These are phyloP conservation scores for Spicauda simplicius DNA, from an alignment of 2,888 invertebrate species.

Conservation along the genomic window DNA sequence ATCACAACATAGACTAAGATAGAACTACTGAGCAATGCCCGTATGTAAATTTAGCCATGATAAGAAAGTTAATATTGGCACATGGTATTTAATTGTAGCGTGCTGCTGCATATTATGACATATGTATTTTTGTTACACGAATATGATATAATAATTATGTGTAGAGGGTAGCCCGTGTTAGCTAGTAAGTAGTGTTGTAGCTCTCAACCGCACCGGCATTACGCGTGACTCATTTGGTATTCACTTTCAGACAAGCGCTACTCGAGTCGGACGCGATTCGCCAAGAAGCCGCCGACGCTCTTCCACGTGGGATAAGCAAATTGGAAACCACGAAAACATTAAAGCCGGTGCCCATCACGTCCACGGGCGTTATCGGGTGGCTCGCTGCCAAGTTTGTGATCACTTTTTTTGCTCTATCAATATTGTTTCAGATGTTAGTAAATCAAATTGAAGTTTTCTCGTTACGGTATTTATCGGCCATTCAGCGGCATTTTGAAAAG, in stretches of 20 bases:
- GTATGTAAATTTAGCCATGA: slow-evolving; percentile 1
- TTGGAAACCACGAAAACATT: slow-evolving; percentile 55
- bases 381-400: slow-evolving; percentile 63
- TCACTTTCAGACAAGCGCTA: slow-evolving; percentile 52
- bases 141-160: no score
- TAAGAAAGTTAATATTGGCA: slow-evolving; percentile 3
- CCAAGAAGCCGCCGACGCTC: slow-evolving; percentile 52
- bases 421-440: slow-evolving; percentile 30
- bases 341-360: slow-evolving; percentile 74
- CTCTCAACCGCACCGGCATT: slow-evolving; percentile 8
- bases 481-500: neutral
- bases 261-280: slow-evolving; percentile 59
- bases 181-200: neutral
- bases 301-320: slow-evolving; percentile 53
- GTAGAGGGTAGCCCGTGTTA: no score
- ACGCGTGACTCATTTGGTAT: slow-evolving; percentile 6
- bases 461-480: slow-evolving; percentile 15
- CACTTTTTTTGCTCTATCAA: slow-evolving; percentile 40
- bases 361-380: slow-evolving; percentile 73
- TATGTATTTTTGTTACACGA: neutral
- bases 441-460: slow-evolving; percentile 11
- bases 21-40: slow-evolving; percentile 8
- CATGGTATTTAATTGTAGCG: neutral
- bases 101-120: neutral
- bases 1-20: slow-evolving; percentile 1